Evolutionary conservation across 1,140 invertebrate species (phyloP), one percentile per base, ranked within the genome.

Genomic region (Diabrotica virgifera): DNA sequence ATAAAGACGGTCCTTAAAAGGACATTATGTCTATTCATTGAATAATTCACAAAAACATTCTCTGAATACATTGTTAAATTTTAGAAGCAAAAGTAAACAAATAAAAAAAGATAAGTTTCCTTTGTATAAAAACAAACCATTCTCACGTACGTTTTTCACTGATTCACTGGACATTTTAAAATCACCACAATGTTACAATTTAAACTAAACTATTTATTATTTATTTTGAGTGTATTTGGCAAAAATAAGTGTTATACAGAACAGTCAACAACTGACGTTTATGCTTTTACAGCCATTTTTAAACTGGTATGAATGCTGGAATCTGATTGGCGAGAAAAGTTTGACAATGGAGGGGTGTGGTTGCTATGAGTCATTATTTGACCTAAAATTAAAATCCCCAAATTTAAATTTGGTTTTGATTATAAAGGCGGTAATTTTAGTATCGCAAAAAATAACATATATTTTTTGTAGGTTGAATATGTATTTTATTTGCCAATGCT

Each of bases 121-220:
- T 24, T 24, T 24, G 24, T 24, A 24, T 24, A 24, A 24, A 24
- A 24, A 24, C 24, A 61, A 64, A 2, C 12, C 51, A 59, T 53
- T 52, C 37, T 38, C 68, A 73, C 77, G 79, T 73, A 80, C 79
- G 68, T 74, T 78, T 75, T 79, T 80, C 11, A 78, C 71, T 5
- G 77, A 79, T 69, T 80, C 79, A 64, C 76, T 80, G 10, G 78
- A 77, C 79, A 80, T 80, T 61, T 72, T 72, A 40, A 55, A 11
- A 14, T 55, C n/a, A 55, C 35, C 24, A 2, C 53, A 14, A 14
- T 11, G 24, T 55, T 14, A 14, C 12, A 52, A n/a, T n/a, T n/a
- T 52, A 14, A 14, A n/a, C 40, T 46, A 46, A 46, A 46, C n/a
- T 46, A 46, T n/a, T 10, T 10, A 46, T 11, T 46, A 46, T 46